Percentiles rank a stretch among this genome's conserved stretches.
phyloP scores from a whole-genome alignment of 2,888 invertebrate species.

The Acrobeloides nanus region DNA sequence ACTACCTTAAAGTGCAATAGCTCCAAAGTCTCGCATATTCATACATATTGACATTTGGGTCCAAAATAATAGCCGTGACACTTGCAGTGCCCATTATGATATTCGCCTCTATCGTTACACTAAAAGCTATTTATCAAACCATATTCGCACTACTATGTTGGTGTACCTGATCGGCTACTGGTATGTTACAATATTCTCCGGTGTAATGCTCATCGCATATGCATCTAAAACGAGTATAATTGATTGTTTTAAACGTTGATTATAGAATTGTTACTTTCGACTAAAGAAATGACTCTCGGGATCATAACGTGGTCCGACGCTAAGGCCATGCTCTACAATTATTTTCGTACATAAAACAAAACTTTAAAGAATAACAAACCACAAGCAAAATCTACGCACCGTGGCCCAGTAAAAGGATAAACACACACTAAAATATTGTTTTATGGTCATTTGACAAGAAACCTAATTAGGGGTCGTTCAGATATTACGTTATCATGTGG shows the following conservation, averaged over 20 bases:
- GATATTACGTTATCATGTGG: too few relatives aligned
- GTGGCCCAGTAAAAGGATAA: slow-evolving; percentile 34
- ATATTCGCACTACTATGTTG: too few relatives aligned
- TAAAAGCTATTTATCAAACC: slow-evolving; percentile 20
- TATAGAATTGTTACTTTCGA: too few relatives aligned
- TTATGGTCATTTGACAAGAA: too few relatives aligned
- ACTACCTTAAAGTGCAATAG: too few relatives aligned
- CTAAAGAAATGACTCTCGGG: slow-evolving; percentile 37
- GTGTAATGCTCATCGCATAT: slow-evolving; percentile 40
- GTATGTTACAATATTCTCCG: slow-evolving; percentile 41
- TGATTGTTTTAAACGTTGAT: too few relatives aligned
- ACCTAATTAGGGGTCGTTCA: too few relatives aligned
- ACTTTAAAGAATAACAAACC: slow-evolving; percentile 18
- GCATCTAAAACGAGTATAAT: too few relatives aligned
- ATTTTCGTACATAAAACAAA: not conserved
- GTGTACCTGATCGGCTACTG: slow-evolving; percentile 37
- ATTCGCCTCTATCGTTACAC: slow-evolving; percentile 46
- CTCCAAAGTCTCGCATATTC: too few relatives aligned
- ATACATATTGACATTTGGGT: slow-evolving; percentile 44
- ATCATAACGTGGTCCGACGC: slow-evolving; percentile 39
- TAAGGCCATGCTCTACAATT: slow-evolving; percentile 38
- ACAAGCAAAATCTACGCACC: slow-evolving; percentile 41
- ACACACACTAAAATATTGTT: slow-evolving; percentile 14
- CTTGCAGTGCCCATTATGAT: slow-evolving; percentile 34
- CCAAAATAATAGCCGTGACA: slow-evolving; percentile 47